phyloP scores from a whole-genome alignment of 2,797 vertebrate genomes.

The Macroramphosus scolopax region DNA sequence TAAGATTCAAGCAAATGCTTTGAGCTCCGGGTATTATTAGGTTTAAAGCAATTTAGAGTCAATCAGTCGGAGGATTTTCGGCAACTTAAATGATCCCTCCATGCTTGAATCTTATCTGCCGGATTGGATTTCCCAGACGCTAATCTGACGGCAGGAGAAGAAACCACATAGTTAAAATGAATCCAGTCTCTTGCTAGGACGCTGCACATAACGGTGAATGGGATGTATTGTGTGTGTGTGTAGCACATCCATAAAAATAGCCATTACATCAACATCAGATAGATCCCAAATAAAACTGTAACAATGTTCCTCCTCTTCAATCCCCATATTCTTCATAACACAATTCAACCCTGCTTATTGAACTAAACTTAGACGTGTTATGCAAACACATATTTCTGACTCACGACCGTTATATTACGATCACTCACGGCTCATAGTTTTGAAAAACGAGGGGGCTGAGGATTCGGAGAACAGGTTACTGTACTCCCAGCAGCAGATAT shows the following conservation, averaged over 20 bases:
- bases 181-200: slow-evolving; percentile 19
- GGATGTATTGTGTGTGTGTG: slow-evolving; percentile 22
- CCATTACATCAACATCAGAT: slow-evolving; percentile 45
- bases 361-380: slow-evolving; percentile 50
- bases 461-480: slow-evolving; percentile 47
- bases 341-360: slow-evolving; percentile 29
- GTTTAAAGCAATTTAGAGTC: slow-evolving; percentile 55
- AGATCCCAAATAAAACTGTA: slow-evolving; percentile 44
- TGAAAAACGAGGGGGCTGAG: slow-evolving; percentile 39
- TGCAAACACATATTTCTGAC: slow-evolving; percentile 61
- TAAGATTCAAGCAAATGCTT: slow-evolving; percentile 60
- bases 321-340: slow-evolving; percentile 53
- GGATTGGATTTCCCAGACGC: slow-evolving; percentile 39
- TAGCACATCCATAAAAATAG: no score
- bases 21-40: slow-evolving; percentile 57
- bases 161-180: slow-evolving; percentile 21
- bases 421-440: slow-evolving; percentile 46
- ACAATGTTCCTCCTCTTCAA: slow-evolving; percentile 63
- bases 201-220: slow-evolving; percentile 42
- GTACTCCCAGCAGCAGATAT: slow-evolving; percentile 35
- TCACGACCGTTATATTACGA: slow-evolving; percentile 46
- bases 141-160: slow-evolving; percentile 25
- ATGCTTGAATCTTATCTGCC: slow-evolving; percentile 45
- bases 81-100: slow-evolving; percentile 36
- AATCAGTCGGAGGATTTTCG: slow-evolving; percentile 42